Evolutionary conservation across 2,113 vertebrate species (phyloP), one percentile per base, ranked within the genome.

Genomic region (crab-eating macaque (Macaca fascicularis)): DNA sequence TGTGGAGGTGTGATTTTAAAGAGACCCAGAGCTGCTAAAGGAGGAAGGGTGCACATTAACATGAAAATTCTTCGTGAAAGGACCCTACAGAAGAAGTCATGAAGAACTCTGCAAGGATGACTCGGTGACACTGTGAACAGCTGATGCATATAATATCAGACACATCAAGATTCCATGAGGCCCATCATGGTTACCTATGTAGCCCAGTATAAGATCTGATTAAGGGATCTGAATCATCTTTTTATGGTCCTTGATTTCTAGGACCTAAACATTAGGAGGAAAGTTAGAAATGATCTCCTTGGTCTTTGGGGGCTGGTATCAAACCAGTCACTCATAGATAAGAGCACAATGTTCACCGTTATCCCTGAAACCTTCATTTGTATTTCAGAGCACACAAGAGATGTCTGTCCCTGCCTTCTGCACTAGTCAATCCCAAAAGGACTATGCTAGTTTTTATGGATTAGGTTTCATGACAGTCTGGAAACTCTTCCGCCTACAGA

Each of bases 361-460:
- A 52, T 12, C 20, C 14, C 69, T 75, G 61, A 92, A 96, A 80
- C 32, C 12, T 84, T 83, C 48, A 90, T 61, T n/a, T 90, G 40
- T 75, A 94, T 48, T 69, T 50, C 35, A 20, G 43, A 89, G 32
- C 45, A 92, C 27, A 45, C 4, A 69, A 48, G 81, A 94, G 61
- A 83, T 90, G 45, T 19, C 35, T n/a, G 76, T 76, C 55, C 23
- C 64, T 84, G 45, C 16, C 94, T 95, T 95, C 81, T 96, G 84
- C 16, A 75, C 30, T 74, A 59, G 55, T 43, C 92, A 95, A 96
- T 80, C 16, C 38, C 82, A 89, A 90, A 9, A 81, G 67, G 35
- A 81, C 84, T 85, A 61, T 38, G 55, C 38, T 72, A 85, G 8
- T 70, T 93, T 89, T 81, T 59, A 80, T 32, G 19, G 20, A 25